Conservation (phyloP, 2,113 vertebrate genomes). For the Engraulis encrasicolus region DNA sequence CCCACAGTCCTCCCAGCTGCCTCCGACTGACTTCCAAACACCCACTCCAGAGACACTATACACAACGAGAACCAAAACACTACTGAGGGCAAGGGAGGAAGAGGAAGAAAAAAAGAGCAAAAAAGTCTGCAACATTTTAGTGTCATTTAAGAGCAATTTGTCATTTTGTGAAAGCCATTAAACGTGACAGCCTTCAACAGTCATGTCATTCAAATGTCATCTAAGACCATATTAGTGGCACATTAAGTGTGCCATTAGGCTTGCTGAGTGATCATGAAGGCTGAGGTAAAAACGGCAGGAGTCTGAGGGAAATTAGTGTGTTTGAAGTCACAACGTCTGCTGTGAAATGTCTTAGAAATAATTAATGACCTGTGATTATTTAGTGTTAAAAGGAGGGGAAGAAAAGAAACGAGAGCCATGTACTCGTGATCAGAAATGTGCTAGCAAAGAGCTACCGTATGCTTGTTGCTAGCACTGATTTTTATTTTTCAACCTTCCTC, state of each 20-base stretch:
- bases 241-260: constrained; percentile 43
- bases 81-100: not conserved
- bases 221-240: constrained; percentile 53
- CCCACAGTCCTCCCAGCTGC: constrained; percentile 55
- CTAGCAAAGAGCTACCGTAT: too few relatives aligned
- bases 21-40: constrained; percentile 62
- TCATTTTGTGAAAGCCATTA: constrained; percentile 48
- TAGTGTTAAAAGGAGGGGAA: not conserved
- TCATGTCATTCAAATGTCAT: constrained; percentile 37
- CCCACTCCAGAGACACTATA: constrained; percentile 30
- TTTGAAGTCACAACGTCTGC: not conserved
- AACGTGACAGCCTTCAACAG: constrained; percentile 51
- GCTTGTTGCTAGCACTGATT: not conserved
- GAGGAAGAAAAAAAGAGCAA: not conserved
- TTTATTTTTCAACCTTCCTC: not conserved
- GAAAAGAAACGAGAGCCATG: not conserved
- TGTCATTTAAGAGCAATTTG: constrained; percentile 61
- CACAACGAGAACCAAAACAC: not conserved
- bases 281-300: constrained; percentile 41
- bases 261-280: constrained; percentile 50
- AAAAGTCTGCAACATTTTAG: constrained; percentile 55
- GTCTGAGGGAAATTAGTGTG: constrained; percentile 11
- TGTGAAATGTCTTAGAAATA: not conserved
- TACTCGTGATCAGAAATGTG: not conserved
- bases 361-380: not conserved